phyloP scores from a whole-genome alignment of 2,113 vertebrate species.

The Nothobranchius kuhntae region DNA sequence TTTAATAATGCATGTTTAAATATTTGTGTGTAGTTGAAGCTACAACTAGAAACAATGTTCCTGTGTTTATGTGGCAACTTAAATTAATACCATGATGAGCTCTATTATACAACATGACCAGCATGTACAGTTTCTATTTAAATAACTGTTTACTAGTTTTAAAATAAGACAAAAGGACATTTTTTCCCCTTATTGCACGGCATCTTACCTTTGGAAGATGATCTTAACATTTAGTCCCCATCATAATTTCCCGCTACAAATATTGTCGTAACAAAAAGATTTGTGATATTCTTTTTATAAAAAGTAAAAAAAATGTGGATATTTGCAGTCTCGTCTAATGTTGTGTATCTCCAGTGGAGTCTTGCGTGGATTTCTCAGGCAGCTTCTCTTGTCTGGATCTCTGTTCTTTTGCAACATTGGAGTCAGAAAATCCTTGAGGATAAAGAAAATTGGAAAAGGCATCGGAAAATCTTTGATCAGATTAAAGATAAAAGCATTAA shows the following conservation, averaged over 20 bases:
- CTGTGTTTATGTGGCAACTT: conserved; percentile 48
- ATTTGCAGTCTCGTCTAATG: conserved; percentile 31
- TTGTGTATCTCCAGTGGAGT: conserved; percentile 31
- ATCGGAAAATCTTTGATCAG: conserved; percentile 38
- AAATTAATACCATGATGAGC: conserved; percentile 48
- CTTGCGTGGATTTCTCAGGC: conserved; percentile 47
- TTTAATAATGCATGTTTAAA: conserved; percentile 61
- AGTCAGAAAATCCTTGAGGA: conserved; percentile 69
- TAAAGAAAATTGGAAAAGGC: conserved; percentile 40
- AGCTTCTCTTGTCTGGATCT: conserved; percentile 40
- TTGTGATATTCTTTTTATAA: conserved; percentile 30
- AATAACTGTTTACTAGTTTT: conserved; percentile 53
- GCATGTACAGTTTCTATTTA: conserved; percentile 70
- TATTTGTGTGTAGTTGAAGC: conserved; percentile 36
- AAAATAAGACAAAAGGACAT: conserved; percentile 52
- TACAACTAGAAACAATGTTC: neutral
- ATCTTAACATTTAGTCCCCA: conserved; percentile 4
- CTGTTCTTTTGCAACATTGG: conserved; percentile 41
- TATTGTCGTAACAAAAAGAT: conserved; percentile 13
- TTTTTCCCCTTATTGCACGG: conserved; percentile 18
- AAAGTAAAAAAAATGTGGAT: conserved; percentile 32
- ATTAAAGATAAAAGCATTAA: conserved; percentile 31
- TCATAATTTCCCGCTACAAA: neutral
- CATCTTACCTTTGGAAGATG: conserved; percentile 61
- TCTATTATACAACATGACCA: conserved; percentile 70